These are phyloP conservation scores for Lepidurus couesii DNA, from an alignment of 1,140 invertebrate genomes.

Conservation along the genomic window DNA sequence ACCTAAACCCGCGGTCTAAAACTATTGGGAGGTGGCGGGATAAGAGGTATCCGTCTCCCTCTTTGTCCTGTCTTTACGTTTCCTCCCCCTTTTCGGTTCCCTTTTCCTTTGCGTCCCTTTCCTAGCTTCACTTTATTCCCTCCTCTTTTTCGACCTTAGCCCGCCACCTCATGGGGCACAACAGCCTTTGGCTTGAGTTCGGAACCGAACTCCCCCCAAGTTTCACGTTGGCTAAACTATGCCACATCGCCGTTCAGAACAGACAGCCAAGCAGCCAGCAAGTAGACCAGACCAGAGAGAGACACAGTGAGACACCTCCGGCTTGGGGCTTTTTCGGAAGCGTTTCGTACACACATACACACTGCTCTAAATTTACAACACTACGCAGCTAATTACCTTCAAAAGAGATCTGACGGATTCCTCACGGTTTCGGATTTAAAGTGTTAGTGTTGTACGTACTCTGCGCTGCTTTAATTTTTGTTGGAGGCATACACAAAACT, in stretches of 20 bases:
- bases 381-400: too few species aligned
- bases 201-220: constrained; percentile 5
- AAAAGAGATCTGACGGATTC: too few species aligned
- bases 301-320: background rate
- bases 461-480: too few species aligned
- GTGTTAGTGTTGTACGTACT: too few species aligned
- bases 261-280: constrained; percentile 11
- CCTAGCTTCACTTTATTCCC: background rate
- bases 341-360: too few species aligned
- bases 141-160: background rate
- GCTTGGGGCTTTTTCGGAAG: background rate
- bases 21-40: background rate
- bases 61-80: background rate
- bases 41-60: background rate
- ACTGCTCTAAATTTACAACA: too few species aligned
- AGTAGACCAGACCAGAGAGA: constrained; percentile 11
- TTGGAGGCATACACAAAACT: too few species aligned
- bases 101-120: background rate
- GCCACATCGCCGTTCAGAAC: constrained; percentile 1
- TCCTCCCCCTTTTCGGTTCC: background rate
- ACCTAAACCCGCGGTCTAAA: background rate
- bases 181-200: background rate
- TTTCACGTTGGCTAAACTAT: constrained; percentile 15
- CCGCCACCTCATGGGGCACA: background rate
- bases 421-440: too few species aligned